Base-by-base conservation (phyloP, 2,797 vertebrate species). In the Allobates femoralis region DNA sequence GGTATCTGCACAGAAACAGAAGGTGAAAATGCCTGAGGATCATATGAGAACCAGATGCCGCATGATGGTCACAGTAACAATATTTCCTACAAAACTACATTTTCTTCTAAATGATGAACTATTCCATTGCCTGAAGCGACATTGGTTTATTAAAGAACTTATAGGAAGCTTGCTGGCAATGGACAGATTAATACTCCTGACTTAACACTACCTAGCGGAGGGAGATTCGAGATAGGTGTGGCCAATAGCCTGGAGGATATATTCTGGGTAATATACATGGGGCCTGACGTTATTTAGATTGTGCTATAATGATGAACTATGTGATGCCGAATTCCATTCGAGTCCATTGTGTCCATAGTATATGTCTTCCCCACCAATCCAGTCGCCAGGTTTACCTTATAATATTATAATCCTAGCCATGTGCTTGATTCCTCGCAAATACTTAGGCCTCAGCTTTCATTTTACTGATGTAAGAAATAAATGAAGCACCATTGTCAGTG, bases 261-360 rank as follows among this genome's bases (percentile, higher is more conserved):
- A 80, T 62, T 23, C 5, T 74, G 55, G 60, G 16, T 80, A 30
- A 74, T 62, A 71, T 78, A 41, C 50, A 18, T 30, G 51, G 51
- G 83, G 67, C n/a, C 51, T 23, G 8, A 26, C n/a, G 37, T 79
- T 53, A 85, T 66, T 67, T 67, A 79, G 83, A 56, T 53, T 50
- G 76, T 85, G 75, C 41, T 85, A 71, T 67, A 79, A 79, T 85
- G 84, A 79, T 79, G 84, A 71, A 85, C 62, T 41, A 51, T 32
- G 84, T 60, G 74, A 85, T 60, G 55, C 11, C 7, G n/a, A 26
- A 37, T 30, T 64, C 75, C 30, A 64, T 79, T 26, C 23, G 83
- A 79, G 75, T 53, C 77, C 73, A 62, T 85, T 79, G 79, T 12
- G 56, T 71, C 51, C 41, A 46, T 34, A 69, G 50, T 41, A 58